Base-by-base conservation (phyloP, 2,113 vertebrate species). In the Heterocephalus glaber region DNA sequence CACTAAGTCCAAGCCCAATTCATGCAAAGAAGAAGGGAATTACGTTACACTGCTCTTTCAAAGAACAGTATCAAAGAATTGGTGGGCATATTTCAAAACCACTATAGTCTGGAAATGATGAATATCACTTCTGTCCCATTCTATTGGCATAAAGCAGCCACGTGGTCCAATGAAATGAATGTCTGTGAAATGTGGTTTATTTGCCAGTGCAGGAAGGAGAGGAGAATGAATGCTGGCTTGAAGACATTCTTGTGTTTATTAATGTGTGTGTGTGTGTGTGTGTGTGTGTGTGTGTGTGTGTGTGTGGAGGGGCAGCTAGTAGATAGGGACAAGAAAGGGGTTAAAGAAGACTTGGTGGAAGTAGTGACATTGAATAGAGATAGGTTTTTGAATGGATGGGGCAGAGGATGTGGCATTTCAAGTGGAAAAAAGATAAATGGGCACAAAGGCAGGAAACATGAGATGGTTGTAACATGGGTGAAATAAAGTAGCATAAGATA, bases 31-130 rank as follows among this genome's bases (percentile, higher is more conserved):
- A 56, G 47, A 88, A 49, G 41, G 30, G 61, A 84, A 35, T 56
- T 74, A 26, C 60, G 41, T 6, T 90, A 33, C 47, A 88, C 0
- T 91, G 61, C 49, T 83, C 72, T 86, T 92, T 77, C 60, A 82
- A 70, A 86, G 24, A 95, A 49, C 52, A 83, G 3, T 68, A 77
- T 38, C n/a, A 41, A 92, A 93, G 84, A 94, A 94, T 94, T 74
- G 82, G 30, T 82, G 82, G 47, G 56, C 19, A 30, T 83, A 44
- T 88, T 88, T 87, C 72, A 41, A 79, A 91, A 77, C 28, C n/a
- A 72, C 28, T 77, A 7, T 7, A 54, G 68, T 35, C 52, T 68
- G 26, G 8, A 68, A 92, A 33, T 79, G 77, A 38, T 16, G 16
- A 77, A 35, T 52, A 20, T 79, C 35, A 26, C 20, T 74, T 76